Evolutionary conservation across 2,888 invertebrate genomes (phyloP).

Genomic region (Tinea trinotella): DNA sequence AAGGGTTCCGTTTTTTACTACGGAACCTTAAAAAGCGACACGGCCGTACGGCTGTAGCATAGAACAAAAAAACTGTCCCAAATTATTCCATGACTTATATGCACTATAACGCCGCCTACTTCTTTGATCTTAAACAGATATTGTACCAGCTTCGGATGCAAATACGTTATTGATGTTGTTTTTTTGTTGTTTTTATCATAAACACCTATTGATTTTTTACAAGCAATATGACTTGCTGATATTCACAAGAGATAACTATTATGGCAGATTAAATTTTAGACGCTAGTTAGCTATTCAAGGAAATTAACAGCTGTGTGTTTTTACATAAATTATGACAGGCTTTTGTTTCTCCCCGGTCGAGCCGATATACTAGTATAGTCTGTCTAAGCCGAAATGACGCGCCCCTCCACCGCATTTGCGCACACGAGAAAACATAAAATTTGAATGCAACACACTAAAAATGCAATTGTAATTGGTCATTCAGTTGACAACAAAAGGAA

Average conservation of each 20-base stretch:
- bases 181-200: conserved; percentile 11
- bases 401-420: too few species aligned
- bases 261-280: conserved; percentile 1
- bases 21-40: too few species aligned
- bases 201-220: conserved; percentile 18
- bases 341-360: too few species aligned
- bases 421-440: too few species aligned
- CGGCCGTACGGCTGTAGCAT: background rate
- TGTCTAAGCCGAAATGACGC: too few species aligned
- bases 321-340: too few species aligned
- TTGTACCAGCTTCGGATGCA: conserved; percentile 9
- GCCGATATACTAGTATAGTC: too few species aligned
- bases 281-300: background rate
- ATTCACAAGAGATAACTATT: conserved; percentile 7
- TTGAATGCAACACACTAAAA: too few species aligned
- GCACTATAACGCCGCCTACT: background rate
- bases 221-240: conserved; percentile 3
- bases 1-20: too few species aligned
- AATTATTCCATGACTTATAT: background rate
- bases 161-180: conserved; percentile 4
- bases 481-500: too few species aligned
- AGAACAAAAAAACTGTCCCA: background rate
- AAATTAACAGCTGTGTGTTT: too few species aligned
- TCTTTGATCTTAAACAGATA: conserved; percentile 17
- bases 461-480: too few species aligned